Conservation (phyloP, 2,113 vertebrate genomes). For the Delphinapterus leucas region DNA sequence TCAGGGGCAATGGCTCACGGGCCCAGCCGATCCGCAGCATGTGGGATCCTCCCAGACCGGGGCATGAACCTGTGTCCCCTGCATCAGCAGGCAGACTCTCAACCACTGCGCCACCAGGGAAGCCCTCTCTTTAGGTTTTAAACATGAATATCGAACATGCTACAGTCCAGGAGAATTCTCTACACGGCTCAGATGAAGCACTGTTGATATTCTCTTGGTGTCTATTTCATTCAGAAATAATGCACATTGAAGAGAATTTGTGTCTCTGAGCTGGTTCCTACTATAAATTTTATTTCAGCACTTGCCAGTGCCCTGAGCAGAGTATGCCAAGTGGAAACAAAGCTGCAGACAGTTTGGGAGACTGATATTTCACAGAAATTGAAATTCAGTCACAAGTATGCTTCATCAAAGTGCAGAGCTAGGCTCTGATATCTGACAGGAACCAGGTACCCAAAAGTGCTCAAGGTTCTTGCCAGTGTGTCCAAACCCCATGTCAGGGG, state of each 20-base stretch:
- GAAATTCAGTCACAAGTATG: background rate
- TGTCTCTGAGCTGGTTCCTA: background rate
- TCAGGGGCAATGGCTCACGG: too few relatives aligned
- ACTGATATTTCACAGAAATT: conserved; percentile 22
- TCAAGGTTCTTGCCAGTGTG: background rate
- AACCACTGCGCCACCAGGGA: too few relatives aligned
- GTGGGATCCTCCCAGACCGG: too few relatives aligned
- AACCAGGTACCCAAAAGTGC: background rate
- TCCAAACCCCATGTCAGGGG: background rate
- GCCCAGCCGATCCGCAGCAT: too few relatives aligned
- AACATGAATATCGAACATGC: background rate
- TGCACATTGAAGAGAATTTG: background rate
- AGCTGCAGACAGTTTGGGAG: background rate
- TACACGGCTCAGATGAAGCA: background rate
- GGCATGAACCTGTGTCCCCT: too few relatives aligned
- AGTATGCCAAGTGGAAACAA: background rate
- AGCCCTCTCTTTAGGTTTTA: background rate
- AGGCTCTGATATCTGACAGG: background rate
- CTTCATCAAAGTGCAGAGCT: background rate
- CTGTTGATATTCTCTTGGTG: background rate
- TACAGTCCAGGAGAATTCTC: background rate
- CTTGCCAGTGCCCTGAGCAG: background rate
- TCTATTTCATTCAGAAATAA: background rate
- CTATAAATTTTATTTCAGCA: background rate
- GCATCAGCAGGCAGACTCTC: too few relatives aligned